Base-by-base conservation (phyloP, 2,888 invertebrate species). In the Stenurella melanura region DNA sequence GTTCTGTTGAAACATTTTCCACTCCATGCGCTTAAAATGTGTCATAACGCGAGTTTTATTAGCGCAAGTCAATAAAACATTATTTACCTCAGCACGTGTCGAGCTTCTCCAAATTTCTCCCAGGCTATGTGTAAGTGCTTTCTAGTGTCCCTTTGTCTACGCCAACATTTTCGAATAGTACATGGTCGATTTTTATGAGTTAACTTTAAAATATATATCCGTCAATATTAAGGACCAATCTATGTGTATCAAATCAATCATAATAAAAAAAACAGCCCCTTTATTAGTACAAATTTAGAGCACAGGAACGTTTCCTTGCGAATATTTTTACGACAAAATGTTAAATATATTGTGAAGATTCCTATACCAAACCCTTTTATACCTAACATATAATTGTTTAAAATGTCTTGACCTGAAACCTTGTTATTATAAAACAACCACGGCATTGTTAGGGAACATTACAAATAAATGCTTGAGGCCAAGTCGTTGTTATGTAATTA, bases 71-170 rank as follows among this genome's bases (percentile, higher is more conserved):
- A 7, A 42, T 42, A 42, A 7, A 15, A 42, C 12, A 4, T 42
- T 42, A 12, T 42, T 42, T 42, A 42, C 2, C 7, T 42, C 42
- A 42, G 42, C 12, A 3, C 7, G 50, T 50, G 50, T 42, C 38
- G 11, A 9, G 38, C 11, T 42, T 42, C n/a, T 50, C n/a, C 50
- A 50, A 50, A 50, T 50, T n/a, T 50, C 50, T 50, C 50, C 50
- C n/a, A 50, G 50, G 50, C n/a, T n/a, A 7, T 15, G 50, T 12
- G n/a, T 50, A 50, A 50, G 50, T 50, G 50, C 50, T 50, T 50
- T 50, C n/a, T 50, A 50, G 50, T 50, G 50, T 50, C n/a, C 7
- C n/a, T 50, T n/a, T 50, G 50, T 50, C 50, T 42, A 42, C 42
- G 42, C 15, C 15, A 38, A 7, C 9, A 42, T 12, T 15, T 50